These are phyloP conservation scores for Mellivora capensis DNA, from an alignment of 2,113 vertebrate genomes.

Conservation along the genomic window DNA sequence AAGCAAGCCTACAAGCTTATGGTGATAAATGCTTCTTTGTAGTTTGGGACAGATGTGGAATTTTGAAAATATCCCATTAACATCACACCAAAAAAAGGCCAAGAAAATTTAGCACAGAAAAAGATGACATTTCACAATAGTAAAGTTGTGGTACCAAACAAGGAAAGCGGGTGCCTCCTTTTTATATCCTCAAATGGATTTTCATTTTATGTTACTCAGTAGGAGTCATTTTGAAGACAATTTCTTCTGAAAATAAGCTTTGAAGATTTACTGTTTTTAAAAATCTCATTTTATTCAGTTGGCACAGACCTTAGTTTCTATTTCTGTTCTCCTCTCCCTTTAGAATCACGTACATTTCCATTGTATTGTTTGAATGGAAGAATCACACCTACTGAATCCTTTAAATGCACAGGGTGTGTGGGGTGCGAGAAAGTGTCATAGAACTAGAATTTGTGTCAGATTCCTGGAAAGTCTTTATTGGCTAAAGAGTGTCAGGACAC, in stretches of 20 bases:
- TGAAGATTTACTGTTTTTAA: constrained; percentile 58
- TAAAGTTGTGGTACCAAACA: constrained; percentile 31
- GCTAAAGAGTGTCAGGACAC: not conserved
- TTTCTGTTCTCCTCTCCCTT: not conserved
- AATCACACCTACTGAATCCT: not conserved
- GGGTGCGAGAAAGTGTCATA: not conserved
- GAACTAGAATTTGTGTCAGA: not conserved
- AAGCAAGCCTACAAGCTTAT: constrained; percentile 18
- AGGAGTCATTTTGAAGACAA: constrained; percentile 62
- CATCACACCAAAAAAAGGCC: constrained; percentile 47
- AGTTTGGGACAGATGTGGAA: constrained; percentile 54
- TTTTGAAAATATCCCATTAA: constrained; percentile 66
- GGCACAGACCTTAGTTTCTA: constrained; percentile 23
- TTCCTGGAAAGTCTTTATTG: constrained; percentile 23
- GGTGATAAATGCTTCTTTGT: constrained; percentile 53
- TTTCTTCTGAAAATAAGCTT: constrained; percentile 65
- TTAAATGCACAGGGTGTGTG: not conserved
- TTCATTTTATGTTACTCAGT: constrained; percentile 54
- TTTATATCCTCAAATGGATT: constrained; percentile 65
- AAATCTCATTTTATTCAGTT: constrained; percentile 46
- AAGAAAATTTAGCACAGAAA: constrained; percentile 58
- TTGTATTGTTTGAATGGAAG: constrained; percentile 32
- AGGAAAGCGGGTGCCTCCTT: constrained; percentile 42
- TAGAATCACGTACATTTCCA: constrained; percentile 14
- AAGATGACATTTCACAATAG: constrained; percentile 63